phyloP scores from a whole-genome alignment of 2,113 vertebrate species.

The Pelecanoides urinatrix region DNA sequence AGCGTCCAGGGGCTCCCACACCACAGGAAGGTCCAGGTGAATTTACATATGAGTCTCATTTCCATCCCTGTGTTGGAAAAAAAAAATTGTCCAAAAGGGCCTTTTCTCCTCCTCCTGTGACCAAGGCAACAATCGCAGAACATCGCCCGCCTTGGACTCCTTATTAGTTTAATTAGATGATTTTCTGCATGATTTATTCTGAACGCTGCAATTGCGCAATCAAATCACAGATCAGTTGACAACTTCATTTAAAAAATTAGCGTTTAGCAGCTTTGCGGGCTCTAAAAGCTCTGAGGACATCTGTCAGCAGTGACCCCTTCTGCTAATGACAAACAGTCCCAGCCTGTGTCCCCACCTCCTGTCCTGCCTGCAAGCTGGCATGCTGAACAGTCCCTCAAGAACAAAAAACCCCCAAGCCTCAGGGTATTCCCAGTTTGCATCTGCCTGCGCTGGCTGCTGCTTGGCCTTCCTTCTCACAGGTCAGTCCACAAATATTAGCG shows the following conservation, averaged over 20 bases:
- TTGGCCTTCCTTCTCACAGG: neutral
- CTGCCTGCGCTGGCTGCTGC: neutral
- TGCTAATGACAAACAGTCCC: conserved; percentile 6
- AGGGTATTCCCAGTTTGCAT: neutral
- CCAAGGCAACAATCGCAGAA: conserved; percentile 2
- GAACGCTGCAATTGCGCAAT: conserved; percentile 33
- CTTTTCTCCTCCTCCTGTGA: neutral
- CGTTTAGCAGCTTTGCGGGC: conserved; percentile 14
- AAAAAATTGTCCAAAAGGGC: neutral
- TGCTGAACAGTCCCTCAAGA: neutral
- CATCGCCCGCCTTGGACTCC: conserved; percentile 39
- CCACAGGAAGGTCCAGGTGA: neutral
- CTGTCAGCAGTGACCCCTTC: conserved; percentile 44
- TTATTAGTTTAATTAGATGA: conserved; percentile 65
- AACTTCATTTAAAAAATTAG: conserved; percentile 64
- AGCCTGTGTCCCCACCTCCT: neutral
- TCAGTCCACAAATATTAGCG: neutral
- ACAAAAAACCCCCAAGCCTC: neutral
- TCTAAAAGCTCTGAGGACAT: neutral
- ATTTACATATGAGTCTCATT: neutral
- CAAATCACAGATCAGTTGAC: conserved; percentile 65
- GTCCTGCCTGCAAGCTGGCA: neutral
- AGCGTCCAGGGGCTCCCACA: neutral
- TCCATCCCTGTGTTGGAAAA: neutral
- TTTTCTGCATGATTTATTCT: conserved; percentile 64